A percentile compares a stretch with the other conserved stretches of the same genome.
phyloP scores from a whole-genome alignment of 2,797 vertebrate genomes.

The Tokudaia muenninki region DNA sequence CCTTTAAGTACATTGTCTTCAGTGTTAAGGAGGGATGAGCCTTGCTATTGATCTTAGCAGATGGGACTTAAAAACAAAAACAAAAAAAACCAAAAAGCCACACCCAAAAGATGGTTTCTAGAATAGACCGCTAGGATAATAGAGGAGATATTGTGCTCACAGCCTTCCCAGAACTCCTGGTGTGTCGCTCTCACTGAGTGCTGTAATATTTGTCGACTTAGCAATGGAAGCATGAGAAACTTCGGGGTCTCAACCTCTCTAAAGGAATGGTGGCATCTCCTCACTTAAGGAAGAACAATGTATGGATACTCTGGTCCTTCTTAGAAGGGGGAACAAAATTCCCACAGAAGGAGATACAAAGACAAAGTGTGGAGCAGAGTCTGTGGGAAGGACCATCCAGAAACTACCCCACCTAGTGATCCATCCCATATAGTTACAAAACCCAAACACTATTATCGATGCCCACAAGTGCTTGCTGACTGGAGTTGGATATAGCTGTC shows the following conservation, averaged over 20 bases:
- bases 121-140: not conserved
- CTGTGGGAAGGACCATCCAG: too few relatives aligned
- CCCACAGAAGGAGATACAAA: too few relatives aligned
- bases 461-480: too few relatives aligned
- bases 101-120: constrained; percentile 57
- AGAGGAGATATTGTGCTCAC: not conserved
- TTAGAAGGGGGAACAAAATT: too few relatives aligned
- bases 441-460: too few relatives aligned
- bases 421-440: too few relatives aligned
- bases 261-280: not conserved
- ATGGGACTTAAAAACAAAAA: constrained; percentile 28
- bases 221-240: not conserved
- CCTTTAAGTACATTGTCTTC: constrained; percentile 60
- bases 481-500: too few relatives aligned
- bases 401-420: too few relatives aligned
- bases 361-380: too few relatives aligned
- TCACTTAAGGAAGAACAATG: not conserved
- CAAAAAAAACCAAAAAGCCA: not conserved
- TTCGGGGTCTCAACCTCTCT: not conserved
- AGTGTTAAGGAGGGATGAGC: constrained; percentile 41
- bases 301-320: too few relatives aligned
- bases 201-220: not conserved
- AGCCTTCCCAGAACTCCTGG: not conserved
- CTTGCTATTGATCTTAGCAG: constrained; percentile 38
- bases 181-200: not conserved